Conservation (phyloP, 2,888 invertebrate genomes). For the Diloba caeruleocephala region DNA sequence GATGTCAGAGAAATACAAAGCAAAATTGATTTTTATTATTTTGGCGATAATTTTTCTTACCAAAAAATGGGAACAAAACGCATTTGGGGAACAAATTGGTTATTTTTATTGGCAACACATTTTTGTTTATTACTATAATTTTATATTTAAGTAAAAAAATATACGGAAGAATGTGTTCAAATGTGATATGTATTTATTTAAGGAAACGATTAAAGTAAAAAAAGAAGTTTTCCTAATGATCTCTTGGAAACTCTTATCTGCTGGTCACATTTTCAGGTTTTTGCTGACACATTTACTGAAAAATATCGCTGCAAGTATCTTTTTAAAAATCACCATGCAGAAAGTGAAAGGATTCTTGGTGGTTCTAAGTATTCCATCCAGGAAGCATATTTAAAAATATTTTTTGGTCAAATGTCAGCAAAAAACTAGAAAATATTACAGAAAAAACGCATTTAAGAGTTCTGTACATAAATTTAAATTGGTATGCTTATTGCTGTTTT, state of each 20-base stretch:
- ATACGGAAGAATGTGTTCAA: constrained; percentile 86
- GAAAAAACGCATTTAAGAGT: constrained; percentile 76
- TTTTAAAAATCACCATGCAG: background rate
- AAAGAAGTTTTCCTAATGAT: constrained; percentile 88
- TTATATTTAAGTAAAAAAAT: constrained; percentile 73
- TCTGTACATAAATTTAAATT: constrained; percentile 88
- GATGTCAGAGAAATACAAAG: too few relatives aligned
- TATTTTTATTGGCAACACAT: constrained; percentile 24
- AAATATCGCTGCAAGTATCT: background rate
- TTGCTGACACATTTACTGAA: constrained; percentile 46
- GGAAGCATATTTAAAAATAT: too few relatives aligned
- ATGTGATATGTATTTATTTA: constrained; percentile 88
- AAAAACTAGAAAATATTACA: constrained; percentile 49
- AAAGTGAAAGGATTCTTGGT: too few relatives aligned
- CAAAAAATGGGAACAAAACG: constrained; percentile 66
- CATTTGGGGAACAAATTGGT: constrained; percentile 38
- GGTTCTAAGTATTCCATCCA: too few relatives aligned
- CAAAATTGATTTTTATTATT: background rate
- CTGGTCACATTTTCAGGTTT: constrained; percentile 55
- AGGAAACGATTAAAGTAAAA: constrained; percentile 73
- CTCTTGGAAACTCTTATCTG: constrained; percentile 87
- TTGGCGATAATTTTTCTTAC: constrained; percentile 19
- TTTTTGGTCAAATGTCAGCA: constrained; percentile 54
- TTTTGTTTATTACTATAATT: constrained; percentile 36
- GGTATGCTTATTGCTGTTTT: constrained; percentile 82